Percentiles rank a stretch among this genome's conserved stretches.
Evolutionary conservation across 2,797 vertebrate genomes (phyloP).

Genomic region (Paratrypauchen microcephalus): DNA sequence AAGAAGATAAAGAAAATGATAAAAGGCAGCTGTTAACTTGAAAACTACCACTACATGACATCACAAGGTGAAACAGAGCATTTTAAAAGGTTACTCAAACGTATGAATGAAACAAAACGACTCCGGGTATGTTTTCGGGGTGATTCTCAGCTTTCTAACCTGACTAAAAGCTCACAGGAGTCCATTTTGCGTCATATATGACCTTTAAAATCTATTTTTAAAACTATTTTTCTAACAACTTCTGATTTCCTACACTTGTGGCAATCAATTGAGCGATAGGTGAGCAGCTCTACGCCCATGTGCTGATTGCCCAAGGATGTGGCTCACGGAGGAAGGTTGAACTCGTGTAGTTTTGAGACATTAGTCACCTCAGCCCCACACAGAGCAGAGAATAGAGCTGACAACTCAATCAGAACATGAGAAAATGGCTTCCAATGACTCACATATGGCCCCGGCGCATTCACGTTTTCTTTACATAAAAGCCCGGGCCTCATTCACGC

Average conservation of each 20-base stretch:
- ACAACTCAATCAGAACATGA: conserved; percentile 51
- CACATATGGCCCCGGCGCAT: conserved; percentile 44
- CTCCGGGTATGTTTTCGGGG: no score
- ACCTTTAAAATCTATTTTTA: no score
- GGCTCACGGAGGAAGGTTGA: conserved; percentile 19
- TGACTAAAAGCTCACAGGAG: background rate
- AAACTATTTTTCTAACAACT: background rate
- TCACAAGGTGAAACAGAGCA: no score
- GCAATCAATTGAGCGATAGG: background rate
- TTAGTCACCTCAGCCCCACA: conserved; percentile 56
- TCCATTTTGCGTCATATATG: no score
- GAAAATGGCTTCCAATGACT: conserved; percentile 63
- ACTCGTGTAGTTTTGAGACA: conserved; percentile 49
- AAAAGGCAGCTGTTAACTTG: no score
- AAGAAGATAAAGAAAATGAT: no score
- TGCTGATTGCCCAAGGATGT: conserved; percentile 38
- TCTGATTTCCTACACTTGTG: background rate
- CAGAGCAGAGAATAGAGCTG: conserved; percentile 48
- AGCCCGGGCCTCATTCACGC: conserved; percentile 29
- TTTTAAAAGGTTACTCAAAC: no score
- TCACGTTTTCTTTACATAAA: conserved; percentile 49
- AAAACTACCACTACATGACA: no score
- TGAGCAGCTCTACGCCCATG: conserved; percentile 17
- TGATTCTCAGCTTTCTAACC: no score
- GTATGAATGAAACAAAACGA: no score